Base-by-base conservation (phyloP, 2,888 invertebrate genomes). In the Pegoplata infirma region DNA sequence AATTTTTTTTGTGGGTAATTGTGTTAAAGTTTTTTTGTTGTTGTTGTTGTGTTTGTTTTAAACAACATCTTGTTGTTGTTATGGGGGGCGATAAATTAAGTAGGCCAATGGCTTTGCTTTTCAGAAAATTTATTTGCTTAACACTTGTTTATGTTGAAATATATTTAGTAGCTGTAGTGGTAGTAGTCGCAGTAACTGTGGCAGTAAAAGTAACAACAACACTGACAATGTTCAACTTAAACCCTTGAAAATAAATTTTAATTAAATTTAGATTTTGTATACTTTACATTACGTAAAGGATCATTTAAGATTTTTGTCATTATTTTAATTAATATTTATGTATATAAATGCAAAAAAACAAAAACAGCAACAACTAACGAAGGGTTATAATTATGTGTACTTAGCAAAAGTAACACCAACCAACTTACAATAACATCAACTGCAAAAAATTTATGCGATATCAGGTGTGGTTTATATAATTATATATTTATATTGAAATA, bases 181-280 rank as follows among this genome's bases (percentile, higher is more conserved):
- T 7, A n/a, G n/a, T 17, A 17, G 40, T 3, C 44, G 5, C 40
- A 2, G 8, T 8, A 32, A 8, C 49, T 5, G 6, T 40, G 21
- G 8, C 10, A 40, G 36, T 10, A 49, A 10, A 10, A 16, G 12
- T 21, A 16, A 40, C 5, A 44, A 1, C 44, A 58, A 59, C 0
- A 8, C 21, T 46, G 16, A 44, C 32, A 12, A 36, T 55, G 7
- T 46, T 12, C 14, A n/a, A 32, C 5, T 23, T 14, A 56, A 59
- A 64, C 73, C 56, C 67, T 75, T 71, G 63, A 63, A 71, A 61
- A 75, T 71, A 63, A 71, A 75, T 61, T 79, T 71, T 75, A 75
- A 79, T 79, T 75, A 79, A 75, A 79, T 63, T 71, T 63, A 51
- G 71, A 75, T 67, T 61, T 56, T 71, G 47, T 66, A 49, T 58